Base-by-base conservation (phyloP, 2,888 invertebrate species). In the Altica lythri region DNA sequence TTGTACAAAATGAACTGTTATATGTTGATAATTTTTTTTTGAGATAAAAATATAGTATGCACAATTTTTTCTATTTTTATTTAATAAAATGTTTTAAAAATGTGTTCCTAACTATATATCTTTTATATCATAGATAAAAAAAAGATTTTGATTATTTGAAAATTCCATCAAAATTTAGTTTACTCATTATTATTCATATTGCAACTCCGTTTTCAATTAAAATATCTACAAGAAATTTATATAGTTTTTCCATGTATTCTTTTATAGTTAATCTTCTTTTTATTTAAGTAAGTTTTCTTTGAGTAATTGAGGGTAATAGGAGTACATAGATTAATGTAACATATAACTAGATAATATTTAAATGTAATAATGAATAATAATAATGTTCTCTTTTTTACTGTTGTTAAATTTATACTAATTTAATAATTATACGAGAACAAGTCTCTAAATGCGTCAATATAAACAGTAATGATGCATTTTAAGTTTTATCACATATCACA, bases 401-500 rank as follows among this genome's bases (percentile, higher is more conserved):
- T 22, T 22, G 8, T 22, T 22, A 4, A 4, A 5, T 22, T 22
- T 22, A 8, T 22, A 22, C 4, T 19, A 5, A 5, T 19, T 19
- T 6, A 19, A 19, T 19, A 19, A 19, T 6, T 6, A 6, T 5
- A 19, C 22, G 6, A 6, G 4, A 19, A 19, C 22, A 6, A 19
- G 6, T 5, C 3, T 19, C 6, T 19, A 19, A 3, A 5, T 3
- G 6, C 12, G 2, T 13, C 34, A 34, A 34, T 18, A 16, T 22
- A 19, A 38, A 19, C 38, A 38, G 19, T 38, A 4, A 34, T 25
- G 30, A 43, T n/a, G 43, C 8, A 29, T 43, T 43, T 30, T 18
- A 17, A 30, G 16, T 30, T 29, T 17, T 43, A 42, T 42, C 42
- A 42, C 27, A 42, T 42, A 43, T 43, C 42, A 42, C 16, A 29